Percentiles rank a stretch among this genome's conserved stretches.
phyloP scores from a whole-genome alignment of 2,888 invertebrate species.

The Cryptus viduatorius region DNA sequence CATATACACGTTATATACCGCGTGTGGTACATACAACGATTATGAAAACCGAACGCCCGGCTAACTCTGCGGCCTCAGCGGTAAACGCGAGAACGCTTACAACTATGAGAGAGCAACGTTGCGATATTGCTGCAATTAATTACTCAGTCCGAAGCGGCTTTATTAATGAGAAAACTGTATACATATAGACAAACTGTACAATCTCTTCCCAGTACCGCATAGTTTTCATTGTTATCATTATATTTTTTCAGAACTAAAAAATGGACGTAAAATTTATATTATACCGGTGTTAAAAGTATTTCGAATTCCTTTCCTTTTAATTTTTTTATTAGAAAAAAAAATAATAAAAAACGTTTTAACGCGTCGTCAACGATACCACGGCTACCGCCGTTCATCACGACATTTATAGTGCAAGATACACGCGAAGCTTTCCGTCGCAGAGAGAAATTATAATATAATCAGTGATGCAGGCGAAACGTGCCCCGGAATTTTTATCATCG shows the following conservation, averaged over 20 bases:
- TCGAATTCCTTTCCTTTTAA: background rate
- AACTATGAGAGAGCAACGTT: constrained; percentile 48
- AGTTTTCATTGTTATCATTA: background rate
- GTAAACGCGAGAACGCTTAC: constrained; percentile 49
- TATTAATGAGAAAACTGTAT: constrained; percentile 58
- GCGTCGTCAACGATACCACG: background rate
- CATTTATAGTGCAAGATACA: constrained; percentile 10
- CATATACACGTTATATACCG: background rate
- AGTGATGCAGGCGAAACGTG: constrained; percentile 57
- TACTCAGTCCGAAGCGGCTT: constrained; percentile 49
- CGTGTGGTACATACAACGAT: constrained; percentile 41
- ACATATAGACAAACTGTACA: background rate
- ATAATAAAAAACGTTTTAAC: background rate
- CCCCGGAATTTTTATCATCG: constrained; percentile 59
- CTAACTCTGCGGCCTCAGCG: constrained; percentile 39
- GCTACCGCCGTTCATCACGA: background rate
- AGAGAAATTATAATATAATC: constrained; percentile 49
- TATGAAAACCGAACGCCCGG: constrained; percentile 54
- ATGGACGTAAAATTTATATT: background rate
- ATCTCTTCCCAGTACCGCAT: background rate
- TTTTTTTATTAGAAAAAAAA: background rate
- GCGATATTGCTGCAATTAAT: constrained; percentile 63
- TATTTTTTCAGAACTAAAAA: background rate
- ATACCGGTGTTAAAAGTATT: background rate
- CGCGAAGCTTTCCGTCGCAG: constrained; percentile 12